Conservation (phyloP, 1,140 invertebrate genomes). For the Listronotus bonariensis region DNA sequence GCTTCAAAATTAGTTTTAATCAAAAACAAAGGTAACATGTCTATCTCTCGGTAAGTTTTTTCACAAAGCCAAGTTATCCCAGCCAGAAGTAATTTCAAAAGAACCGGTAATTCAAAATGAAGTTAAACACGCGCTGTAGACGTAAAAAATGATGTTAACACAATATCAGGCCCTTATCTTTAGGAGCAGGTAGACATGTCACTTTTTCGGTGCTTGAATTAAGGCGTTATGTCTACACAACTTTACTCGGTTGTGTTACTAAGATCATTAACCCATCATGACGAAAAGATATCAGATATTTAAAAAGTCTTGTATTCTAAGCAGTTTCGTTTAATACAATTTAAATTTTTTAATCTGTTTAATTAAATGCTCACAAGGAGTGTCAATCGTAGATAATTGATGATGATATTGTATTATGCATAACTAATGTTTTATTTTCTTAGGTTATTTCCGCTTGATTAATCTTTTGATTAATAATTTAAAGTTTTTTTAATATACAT, state of each 20-base stretch:
- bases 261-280: constrained; percentile 26
- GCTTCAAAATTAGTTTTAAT: background rate
- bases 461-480: no score
- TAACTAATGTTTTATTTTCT: no score
- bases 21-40: constrained; percentile 13
- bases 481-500: no score
- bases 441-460: no score
- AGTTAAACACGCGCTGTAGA: constrained; percentile 24
- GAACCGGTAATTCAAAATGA: constrained; percentile 34
- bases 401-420: no score
- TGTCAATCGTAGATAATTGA: no score
- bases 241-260: constrained; percentile 13
- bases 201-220: constrained; percentile 29
- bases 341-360: no score
- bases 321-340: no score
- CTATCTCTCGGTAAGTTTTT: constrained; percentile 1
- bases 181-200: constrained; percentile 30
- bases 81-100: constrained; percentile 2
- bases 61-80: constrained; percentile 10
- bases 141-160: constrained; percentile 36
- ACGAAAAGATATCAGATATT: no score
- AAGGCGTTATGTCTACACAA: constrained; percentile 29
- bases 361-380: no score
- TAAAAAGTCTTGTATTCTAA: no score
- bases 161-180: constrained; percentile 33